Base-by-base conservation (phyloP, 1,140 invertebrate genomes). In the Zaprionus lachaisei region DNA sequence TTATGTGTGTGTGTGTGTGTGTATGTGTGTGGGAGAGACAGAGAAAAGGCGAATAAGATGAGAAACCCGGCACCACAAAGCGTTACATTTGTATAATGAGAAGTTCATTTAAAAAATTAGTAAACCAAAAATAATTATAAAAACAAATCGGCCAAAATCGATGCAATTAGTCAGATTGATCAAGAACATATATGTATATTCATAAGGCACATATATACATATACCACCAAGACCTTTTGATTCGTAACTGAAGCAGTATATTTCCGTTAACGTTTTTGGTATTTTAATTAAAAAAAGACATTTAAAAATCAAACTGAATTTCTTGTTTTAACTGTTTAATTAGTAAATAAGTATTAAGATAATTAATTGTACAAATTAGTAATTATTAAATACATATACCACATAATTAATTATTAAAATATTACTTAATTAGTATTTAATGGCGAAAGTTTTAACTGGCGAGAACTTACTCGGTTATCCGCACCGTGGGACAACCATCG, bases 401-500 rank as follows among this genome's bases (percentile, higher is more conserved):
- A 12, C 20, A 14, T 12, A 12, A 51, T 51, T 51, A 1, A 24
- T 14, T 22, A 24, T 24, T 51, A 4, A 22, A 12, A 22, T 22
- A 51, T 12, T 51, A 24, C 24, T 51, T 14, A 22, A 12, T 51
- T 51, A 51, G 47, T 51, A 51, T 51, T 51, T 24, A 2, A 2
- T 22, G n/a, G 14, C 24, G n/a, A 44, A 47, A 47, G n/a, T 17
- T 9, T 9, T 17, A 34, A 34, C 31, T 3, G 31, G 1, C 14
- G 12, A 28, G 7, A 56, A 51, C 91, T 92, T 74, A 92, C 91
- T 92, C 91, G 61, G 91, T 91, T 56, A 92, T 92, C 51, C 91
- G 75, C 41, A 92, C 89, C 0, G 91, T 90, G 51, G 91, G 91
- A 81, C 91, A 92, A 51, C 84, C 81, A 38, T 91, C 91, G 37